phyloP scores from a whole-genome alignment of 1,140 invertebrate genomes.

The Drosophila kurseongensis region DNA sequence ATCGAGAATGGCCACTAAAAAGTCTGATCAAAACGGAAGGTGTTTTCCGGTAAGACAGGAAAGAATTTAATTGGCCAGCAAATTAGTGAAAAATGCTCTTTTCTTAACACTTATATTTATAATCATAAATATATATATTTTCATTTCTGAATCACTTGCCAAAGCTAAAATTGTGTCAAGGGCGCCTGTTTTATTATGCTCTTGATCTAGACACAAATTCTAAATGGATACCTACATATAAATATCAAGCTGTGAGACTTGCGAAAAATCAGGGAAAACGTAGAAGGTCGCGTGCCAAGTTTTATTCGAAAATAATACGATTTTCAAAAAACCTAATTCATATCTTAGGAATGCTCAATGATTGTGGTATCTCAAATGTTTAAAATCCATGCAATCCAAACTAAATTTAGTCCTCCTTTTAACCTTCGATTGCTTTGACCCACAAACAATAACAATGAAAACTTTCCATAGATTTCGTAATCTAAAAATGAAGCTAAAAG shows the following conservation, averaged over 20 bases:
- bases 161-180: conserved; percentile 63
- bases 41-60: conserved; percentile 15
- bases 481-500: conserved; percentile 27
- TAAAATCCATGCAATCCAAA: background rate
- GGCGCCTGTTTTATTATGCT: conserved; percentile 29
- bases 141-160: background rate
- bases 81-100: background rate
- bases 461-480: conserved; percentile 70
- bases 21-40: background rate
- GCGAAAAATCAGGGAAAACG: conserved; percentile 24
- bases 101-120: background rate
- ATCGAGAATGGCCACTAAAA: background rate
- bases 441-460: conserved; percentile 42
- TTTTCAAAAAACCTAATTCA: conserved; percentile 1
- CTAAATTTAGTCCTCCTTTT: background rate
- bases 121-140: background rate
- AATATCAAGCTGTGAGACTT: conserved; percentile 9
- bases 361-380: background rate
- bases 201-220: conserved; percentile 38
- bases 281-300: conserved; percentile 66
- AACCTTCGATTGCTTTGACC: conserved; percentile 46
- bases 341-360: background rate
- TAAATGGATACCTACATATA: conserved; percentile 5
- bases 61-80: background rate
- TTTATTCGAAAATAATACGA: conserved; percentile 30